Percentiles rank a stretch among this genome's conserved stretches.
phyloP scores from a whole-genome alignment of 2,113 vertebrate species.

The Oreamnos americanus region DNA sequence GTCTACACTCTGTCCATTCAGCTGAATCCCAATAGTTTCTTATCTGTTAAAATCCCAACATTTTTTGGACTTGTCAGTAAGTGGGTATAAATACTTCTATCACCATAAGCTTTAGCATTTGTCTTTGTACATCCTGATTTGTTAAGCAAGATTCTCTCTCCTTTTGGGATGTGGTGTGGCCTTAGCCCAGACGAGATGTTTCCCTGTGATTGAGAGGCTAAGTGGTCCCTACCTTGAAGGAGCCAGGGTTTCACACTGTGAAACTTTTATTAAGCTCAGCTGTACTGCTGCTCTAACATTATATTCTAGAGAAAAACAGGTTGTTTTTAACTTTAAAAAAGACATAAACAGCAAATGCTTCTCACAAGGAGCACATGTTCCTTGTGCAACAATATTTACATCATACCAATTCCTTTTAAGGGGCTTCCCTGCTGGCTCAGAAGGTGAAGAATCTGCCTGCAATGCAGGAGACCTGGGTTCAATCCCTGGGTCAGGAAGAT shows the following conservation, averaged over 20 bases:
- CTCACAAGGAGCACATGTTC: not conserved
- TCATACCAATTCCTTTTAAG: not conserved
- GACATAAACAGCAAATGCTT: not conserved
- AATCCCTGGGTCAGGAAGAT: not conserved
- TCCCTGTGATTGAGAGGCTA: not conserved
- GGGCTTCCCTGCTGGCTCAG: not conserved
- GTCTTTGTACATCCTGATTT: not conserved
- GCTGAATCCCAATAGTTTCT: not conserved
- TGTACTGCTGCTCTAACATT: not conserved
- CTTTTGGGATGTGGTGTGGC: not conserved
- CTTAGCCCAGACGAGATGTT: not conserved
- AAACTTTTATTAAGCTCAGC: not conserved
- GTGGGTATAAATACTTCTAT: not conserved
- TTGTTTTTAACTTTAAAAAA: not conserved
- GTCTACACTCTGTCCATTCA: not conserved
- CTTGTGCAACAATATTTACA: conserved; percentile 8
- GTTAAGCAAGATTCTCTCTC: not conserved
- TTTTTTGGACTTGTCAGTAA: not conserved
- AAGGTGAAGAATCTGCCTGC: not conserved
- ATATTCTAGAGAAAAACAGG: not conserved
- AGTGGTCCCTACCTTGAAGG: not conserved
- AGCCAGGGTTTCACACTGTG: not conserved
- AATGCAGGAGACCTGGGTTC: not conserved
- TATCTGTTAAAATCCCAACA: not conserved
- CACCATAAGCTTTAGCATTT: not conserved